Evolutionary conservation across 1,140 invertebrate genomes (phyloP), one percentile per base, ranked within the genome.

Genomic region (Polypedilum pembai): DNA sequence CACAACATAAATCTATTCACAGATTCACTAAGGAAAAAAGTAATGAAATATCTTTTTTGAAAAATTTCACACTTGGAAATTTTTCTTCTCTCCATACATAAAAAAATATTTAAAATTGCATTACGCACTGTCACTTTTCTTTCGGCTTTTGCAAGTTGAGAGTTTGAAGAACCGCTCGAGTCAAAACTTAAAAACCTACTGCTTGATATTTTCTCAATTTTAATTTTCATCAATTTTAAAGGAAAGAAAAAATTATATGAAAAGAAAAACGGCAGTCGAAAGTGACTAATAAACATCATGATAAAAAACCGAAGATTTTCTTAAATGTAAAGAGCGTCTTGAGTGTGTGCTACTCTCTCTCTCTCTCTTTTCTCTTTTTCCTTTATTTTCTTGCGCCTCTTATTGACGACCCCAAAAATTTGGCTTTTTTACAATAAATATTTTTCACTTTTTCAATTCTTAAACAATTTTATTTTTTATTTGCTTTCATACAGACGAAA

Each of bases 171-270:
- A 56, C 45, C 45, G 45, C 45, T 56, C 45, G 10, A n/a, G 0
- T 56, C 45, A n/a, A 56, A 56, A 56, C 12, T 56, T 56, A 15
- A 56, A 56, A 56, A n/a, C 45, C 45, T 56, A 56, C 45, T 56
- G n/a, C 24, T 5, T 56, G 12, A 56, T 4, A 33, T 15, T 56
- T 56, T 56, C 45, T 56, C 45, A 56, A 56, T 56, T n/a, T 15
- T 15, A 56, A 15, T 45, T 12, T 56, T 56, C 10, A n/a, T 56
- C 15, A 56, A n/a, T 56, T 56, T 56, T 56, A 56, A 56, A 56
- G 12, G n/a, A 56, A 56, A 56, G 45, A 56, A 56, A 56, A 56
- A 45, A 45, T 3, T 15, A 12, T 56, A n/a, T 56, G 45, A n/a
- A 12, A 56, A n/a, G 45, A 56, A 33, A 56, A 56, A 56, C n/a